Evolutionary conservation across 1,140 invertebrate species (phyloP).

Genomic region (Apis cerana): DNA sequence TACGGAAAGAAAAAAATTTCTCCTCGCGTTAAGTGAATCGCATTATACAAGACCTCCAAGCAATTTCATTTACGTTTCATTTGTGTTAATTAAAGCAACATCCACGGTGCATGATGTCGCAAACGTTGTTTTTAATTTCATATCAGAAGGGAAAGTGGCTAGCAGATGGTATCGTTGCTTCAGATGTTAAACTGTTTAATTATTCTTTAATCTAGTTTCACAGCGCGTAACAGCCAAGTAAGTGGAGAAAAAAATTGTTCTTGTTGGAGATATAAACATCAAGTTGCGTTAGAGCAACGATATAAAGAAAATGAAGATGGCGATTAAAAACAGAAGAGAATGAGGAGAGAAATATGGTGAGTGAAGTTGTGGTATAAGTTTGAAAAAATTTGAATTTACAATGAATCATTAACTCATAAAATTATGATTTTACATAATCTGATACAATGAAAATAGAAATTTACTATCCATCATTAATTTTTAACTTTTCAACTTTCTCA

Average conservation of each 20-base stretch:
- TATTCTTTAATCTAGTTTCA: conserved; percentile 1
- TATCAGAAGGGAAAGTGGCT: neutral
- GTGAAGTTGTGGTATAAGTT: neutral
- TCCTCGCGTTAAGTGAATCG: neutral
- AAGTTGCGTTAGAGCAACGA: neutral
- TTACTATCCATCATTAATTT: neutral
- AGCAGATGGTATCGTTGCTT: neutral
- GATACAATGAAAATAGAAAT: neutral
- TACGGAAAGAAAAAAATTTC: too few species aligned
- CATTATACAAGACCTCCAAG: neutral
- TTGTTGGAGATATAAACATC: neutral
- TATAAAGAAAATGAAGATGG: neutral
- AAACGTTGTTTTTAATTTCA: neutral
- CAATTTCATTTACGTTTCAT: neutral
- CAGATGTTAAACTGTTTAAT: neutral
- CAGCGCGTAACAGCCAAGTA: neutral
- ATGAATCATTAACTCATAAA: neutral
- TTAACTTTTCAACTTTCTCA: too few species aligned
- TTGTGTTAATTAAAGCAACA: conserved; percentile 1
- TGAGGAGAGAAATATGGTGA: neutral
- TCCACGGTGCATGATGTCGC: neutral
- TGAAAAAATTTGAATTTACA: neutral
- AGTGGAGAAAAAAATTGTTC: neutral
- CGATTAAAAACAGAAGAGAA: neutral
- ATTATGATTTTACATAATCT: neutral